Conservation (phyloP, 2,113 vertebrate genomes). For the Amblyornis subalaris region DNA sequence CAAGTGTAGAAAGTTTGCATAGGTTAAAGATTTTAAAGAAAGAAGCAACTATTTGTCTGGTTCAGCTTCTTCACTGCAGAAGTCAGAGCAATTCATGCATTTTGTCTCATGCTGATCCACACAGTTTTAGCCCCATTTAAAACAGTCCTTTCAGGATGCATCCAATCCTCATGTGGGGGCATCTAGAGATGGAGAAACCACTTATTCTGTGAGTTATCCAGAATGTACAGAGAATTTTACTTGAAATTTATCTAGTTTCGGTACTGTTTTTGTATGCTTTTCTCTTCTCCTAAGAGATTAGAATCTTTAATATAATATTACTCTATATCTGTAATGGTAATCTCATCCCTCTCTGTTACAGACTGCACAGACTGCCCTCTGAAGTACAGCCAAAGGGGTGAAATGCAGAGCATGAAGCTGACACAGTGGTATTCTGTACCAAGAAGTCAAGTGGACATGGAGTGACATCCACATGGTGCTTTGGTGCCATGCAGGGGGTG, state of each 20-base stretch:
- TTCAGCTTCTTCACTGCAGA: background rate
- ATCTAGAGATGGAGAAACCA: background rate
- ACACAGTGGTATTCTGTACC: background rate
- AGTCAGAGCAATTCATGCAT: background rate
- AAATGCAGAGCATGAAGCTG: background rate
- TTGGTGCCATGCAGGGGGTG: rapidly evolving
- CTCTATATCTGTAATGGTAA: background rate
- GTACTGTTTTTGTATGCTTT: background rate
- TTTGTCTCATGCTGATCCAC: background rate
- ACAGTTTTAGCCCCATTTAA: background rate
- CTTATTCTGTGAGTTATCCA: background rate
- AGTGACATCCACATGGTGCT: rapidly evolving
- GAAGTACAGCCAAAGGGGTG: background rate
- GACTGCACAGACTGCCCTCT: background rate
- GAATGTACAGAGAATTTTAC: background rate
- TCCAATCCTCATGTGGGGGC: background rate
- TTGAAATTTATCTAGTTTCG: background rate
- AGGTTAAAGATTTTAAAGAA: background rate
- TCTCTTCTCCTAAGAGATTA: background rate
- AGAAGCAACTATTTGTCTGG: background rate
- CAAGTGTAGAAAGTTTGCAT: background rate
- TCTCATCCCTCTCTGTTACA: background rate
- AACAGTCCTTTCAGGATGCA: background rate
- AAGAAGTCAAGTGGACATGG: rapidly evolving
- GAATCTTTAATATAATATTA: background rate